phyloP scores from a whole-genome alignment of 2,113 vertebrate genomes.

The Toxotes jaculatrix region DNA sequence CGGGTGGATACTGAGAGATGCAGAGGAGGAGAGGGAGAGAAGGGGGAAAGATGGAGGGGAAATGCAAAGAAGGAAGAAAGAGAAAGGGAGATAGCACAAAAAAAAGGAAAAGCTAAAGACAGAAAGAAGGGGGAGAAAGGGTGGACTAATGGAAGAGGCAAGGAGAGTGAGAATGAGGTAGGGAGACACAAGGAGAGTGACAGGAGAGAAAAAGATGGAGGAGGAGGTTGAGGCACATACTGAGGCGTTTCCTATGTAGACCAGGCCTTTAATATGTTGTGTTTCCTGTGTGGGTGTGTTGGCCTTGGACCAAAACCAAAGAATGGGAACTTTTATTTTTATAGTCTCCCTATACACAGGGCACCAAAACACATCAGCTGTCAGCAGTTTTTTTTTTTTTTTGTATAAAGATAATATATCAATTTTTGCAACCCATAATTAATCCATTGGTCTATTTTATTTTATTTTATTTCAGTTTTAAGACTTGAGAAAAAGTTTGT shows the following conservation, averaged over 20 bases:
- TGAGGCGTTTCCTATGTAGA: slow-evolving; percentile 55
- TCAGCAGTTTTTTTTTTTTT: slow-evolving; percentile 21
- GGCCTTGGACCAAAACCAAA: slow-evolving; percentile 53
- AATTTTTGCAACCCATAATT: background rate
- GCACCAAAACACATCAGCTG: slow-evolving; percentile 21
- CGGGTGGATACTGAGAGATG: slow-evolving; percentile 63
- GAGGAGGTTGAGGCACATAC: slow-evolving; percentile 57
- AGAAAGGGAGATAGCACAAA: background rate
- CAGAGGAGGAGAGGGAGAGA: slow-evolving; percentile 48
- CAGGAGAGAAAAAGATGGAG: slow-evolving; percentile 47
- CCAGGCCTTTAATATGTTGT: slow-evolving; percentile 16
- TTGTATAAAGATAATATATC: background rate
- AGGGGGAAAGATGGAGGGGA: slow-evolving; percentile 4
- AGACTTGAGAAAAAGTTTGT: no score
- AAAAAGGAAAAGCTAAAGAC: slow-evolving; percentile 27
- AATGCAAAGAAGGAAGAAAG: slow-evolving; percentile 29
- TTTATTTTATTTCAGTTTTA: background rate
- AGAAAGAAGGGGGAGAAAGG: slow-evolving; percentile 23
- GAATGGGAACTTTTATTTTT: slow-evolving; percentile 56
- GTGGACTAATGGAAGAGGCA: slow-evolving; percentile 36
- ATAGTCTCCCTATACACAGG: slow-evolving; percentile 32
- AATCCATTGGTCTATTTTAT: background rate
- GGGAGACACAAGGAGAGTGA: slow-evolving; percentile 22
- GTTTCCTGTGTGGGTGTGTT: slow-evolving; percentile 59
- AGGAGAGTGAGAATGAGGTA: slow-evolving; percentile 16